A percentile compares a stretch with the other conserved stretches of the same genome.
Conservation (phyloP, 2,113 vertebrate genomes). For the Galeopterus variegatus region DNA sequence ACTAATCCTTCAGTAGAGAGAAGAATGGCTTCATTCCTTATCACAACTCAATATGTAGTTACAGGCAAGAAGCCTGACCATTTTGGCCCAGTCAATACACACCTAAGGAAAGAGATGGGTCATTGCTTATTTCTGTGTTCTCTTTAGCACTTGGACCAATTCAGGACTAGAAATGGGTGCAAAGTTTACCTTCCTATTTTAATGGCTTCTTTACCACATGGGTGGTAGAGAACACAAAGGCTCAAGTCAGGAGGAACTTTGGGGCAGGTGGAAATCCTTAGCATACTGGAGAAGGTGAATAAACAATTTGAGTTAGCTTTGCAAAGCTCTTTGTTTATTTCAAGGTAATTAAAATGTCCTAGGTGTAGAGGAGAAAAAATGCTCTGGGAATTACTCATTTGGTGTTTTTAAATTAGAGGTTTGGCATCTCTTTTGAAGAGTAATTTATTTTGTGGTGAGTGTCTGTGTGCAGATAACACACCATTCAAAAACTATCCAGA, state of each 20-base stretch:
- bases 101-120: slow-evolving; percentile 60
- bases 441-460: slow-evolving; percentile 75
- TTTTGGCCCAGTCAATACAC: slow-evolving; percentile 4
- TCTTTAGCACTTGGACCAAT: not conserved
- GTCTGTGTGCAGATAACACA: slow-evolving; percentile 62
- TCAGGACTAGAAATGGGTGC: slow-evolving; percentile 60
- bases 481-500: slow-evolving; percentile 21
- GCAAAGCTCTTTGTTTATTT: slow-evolving; percentile 62
- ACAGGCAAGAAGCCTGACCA: not conserved
- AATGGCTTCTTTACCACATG: not conserved
- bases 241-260: slow-evolving; percentile 58
- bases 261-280: slow-evolving; percentile 55
- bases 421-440: slow-evolving; percentile 70
- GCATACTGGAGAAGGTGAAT: not conserved
- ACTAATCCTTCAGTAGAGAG: not conserved
- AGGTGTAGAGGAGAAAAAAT: slow-evolving; percentile 56
- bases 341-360: slow-evolving; percentile 75
- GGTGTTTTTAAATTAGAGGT: slow-evolving; percentile 65
- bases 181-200: slow-evolving; percentile 64
- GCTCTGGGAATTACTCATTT: slow-evolving; percentile 70
- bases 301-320: slow-evolving; percentile 53
- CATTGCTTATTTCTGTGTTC: slow-evolving; percentile 41
- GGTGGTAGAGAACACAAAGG: slow-evolving; percentile 58
- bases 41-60: slow-evolving; percentile 28
- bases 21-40: not conserved